Evolutionary conservation across 2,888 invertebrate species (phyloP).

Genomic region (Cantharis rustica): DNA sequence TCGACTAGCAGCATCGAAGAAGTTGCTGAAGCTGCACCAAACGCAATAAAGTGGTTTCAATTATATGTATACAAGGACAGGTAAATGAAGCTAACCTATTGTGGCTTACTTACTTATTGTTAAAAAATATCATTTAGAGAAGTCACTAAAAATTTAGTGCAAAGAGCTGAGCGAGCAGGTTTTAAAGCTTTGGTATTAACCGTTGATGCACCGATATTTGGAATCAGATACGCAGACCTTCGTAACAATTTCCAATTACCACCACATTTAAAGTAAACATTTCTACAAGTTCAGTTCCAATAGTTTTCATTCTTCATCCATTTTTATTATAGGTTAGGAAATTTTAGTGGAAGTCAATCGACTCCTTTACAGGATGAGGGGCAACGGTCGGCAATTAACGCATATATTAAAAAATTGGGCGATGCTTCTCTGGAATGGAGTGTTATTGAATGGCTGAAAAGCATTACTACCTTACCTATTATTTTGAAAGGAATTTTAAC

Average conservation of each 20-base stretch:
- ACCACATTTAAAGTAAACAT: conserved; percentile 69
- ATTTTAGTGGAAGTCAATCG: conserved; percentile 69
- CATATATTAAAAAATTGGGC: conserved; percentile 77
- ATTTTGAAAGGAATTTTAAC: conserved; percentile 87
- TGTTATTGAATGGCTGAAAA: conserved; percentile 85
- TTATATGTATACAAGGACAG: conserved; percentile 87
- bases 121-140: conserved; percentile 14
- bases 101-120: neutral
- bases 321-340: conserved; percentile 71
- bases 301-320: neutral
- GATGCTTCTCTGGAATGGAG: conserved; percentile 84
- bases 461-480: conserved; percentile 77
- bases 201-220: conserved; percentile 88
- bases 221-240: conserved; percentile 79
- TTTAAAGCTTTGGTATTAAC: conserved; percentile 87
- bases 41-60: conserved; percentile 86
- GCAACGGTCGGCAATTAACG: conserved; percentile 76
- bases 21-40: conserved; percentile 76
- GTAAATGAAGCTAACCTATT: conserved; percentile 50
- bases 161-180: conserved; percentile 80
- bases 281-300: neutral
- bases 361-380: conserved; percentile 55
- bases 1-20: conserved; percentile 89
- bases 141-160: conserved; percentile 69
- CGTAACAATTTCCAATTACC: conserved; percentile 85